Base-by-base conservation (phyloP, 2,797 vertebrate genomes). In the Cottoperca gobio region DNA sequence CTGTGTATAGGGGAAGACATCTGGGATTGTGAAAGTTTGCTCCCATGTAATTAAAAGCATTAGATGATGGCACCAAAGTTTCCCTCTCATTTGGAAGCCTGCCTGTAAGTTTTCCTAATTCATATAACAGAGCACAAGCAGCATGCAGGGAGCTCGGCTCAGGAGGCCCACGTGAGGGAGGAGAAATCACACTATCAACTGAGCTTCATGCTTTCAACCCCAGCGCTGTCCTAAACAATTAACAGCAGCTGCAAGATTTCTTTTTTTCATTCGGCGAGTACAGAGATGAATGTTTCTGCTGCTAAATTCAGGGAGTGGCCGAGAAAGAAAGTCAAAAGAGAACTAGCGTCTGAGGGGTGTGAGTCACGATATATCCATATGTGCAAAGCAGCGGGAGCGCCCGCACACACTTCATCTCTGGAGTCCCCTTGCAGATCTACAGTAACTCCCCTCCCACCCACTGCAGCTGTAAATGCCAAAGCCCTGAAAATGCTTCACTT, bases 361-460 rank as follows among this genome's bases (percentile, higher is more conserved):
- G 89, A 90, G 83, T 88, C 86, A 90, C 87, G 82, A 88, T 68
- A 78, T 73, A 72, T 78, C 75, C 68, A 66, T 73, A 76, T 83
- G 87, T 81, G 76, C 48, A n/a, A 66, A 73, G 65, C 75, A 45
- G 67, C 6, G 9, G 59, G 65, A 66, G 57, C 52, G 10, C 50
- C 77, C 68, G 55, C 40, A 60, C 64, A 35, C 39, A 26, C 78
- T 55, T 23, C 28, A 26, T 70, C 74, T 67, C 66, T 35, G 52
- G 75, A 83, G 55, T 78, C 85, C 83, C 76, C 53, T 64, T 39
- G 31, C 54, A 76, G 46, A 84, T 80, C 46, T 61, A 70, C 70
- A 81, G 70, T 23, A 67, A 69, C 79, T 70, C 76, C 73, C 43
- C 37, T 55, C 66, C 76, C 76, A 16, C 63, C 48, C 61, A 19